Evolutionary conservation across 2,888 invertebrate genomes (phyloP).

Genomic region (Parasteatoda lunata): DNA sequence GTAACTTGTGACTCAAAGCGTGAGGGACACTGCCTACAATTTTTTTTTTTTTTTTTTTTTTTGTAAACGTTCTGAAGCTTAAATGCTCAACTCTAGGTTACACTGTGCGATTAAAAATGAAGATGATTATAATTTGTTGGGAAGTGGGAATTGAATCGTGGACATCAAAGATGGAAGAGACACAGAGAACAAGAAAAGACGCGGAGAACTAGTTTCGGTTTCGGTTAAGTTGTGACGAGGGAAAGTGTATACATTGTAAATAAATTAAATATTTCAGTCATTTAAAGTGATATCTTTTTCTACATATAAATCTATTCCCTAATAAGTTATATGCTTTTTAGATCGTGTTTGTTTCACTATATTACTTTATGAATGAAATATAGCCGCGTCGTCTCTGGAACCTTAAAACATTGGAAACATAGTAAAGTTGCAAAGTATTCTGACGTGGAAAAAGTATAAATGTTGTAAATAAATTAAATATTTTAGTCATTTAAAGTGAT

Average conservation of each 20-base stretch:
- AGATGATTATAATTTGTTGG: conserved; percentile 54
- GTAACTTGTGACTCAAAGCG: conserved; percentile 16
- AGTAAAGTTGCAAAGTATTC: neutral
- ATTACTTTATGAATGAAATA: neutral
- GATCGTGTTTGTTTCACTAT: neutral
- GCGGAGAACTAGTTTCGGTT: neutral
- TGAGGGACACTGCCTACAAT: conserved; percentile 39
- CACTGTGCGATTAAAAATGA: conserved; percentile 36
- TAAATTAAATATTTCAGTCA: neutral
- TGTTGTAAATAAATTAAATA: too few species aligned
- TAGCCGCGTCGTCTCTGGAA: neutral
- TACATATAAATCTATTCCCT: neutral
- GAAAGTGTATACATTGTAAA: conserved; percentile 9
- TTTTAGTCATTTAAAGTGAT: too few species aligned
- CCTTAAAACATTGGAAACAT: neutral
- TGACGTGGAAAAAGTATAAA: neutral
- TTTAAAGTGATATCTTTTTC: neutral
- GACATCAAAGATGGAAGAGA: conserved; percentile 7
- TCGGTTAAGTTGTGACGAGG: neutral
- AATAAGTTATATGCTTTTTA: neutral
- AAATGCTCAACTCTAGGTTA: conserved; percentile 43
- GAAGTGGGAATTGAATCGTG: conserved; percentile 26
- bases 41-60: conserved; percentile 6
- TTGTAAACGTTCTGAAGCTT: conserved; percentile 23
- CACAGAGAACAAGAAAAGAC: conserved; percentile 9